Base-by-base conservation (phyloP, 2,888 invertebrate genomes). In the Enchytraeus crypticus region DNA sequence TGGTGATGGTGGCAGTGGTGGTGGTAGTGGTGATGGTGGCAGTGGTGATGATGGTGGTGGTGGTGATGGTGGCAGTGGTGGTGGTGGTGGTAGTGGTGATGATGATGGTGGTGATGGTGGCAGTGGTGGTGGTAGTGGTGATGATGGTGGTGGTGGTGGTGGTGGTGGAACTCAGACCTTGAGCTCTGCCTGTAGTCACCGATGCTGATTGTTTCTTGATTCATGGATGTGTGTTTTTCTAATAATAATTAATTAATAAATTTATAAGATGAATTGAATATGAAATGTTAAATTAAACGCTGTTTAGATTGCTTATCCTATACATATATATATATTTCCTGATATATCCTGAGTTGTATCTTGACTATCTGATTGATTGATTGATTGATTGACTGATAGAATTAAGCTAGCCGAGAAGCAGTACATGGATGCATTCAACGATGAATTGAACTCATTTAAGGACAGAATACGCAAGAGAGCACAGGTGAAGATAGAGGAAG, bases 391-490 rank as follows among this genome's bases (percentile, higher is more conserved):
- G 56, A 72, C 32, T 55, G 71, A 63, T 78, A 89, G 91, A 79
- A 96, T 97, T 68, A 90, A 92, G 82, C 83, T 89, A 47, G 92
- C 93, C n/a, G 92, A 95, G 76, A 86, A 87, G 59, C 87, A 89
- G 65, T 98, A 98, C 80, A 89, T 89, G 78, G 86, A 88, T 69
- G 90, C 93, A 14, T 99, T 97, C 80, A 88, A 93, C 69, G 90
- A 90, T 76, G 98, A 98, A 81, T 82, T 98, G 58, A 82, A 82
- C 45, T 87, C 88, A 47, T 97, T 98, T 80, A 92, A 92, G 77
- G 85, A 85, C 0, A 85, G 97, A 66, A 89, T 98, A 67, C 81
- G 84, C 69, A 86, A 85, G 70, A 84, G 97, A 57, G 90, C 95
- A 0, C 85, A 86, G 34, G 90, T 89, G 72, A 90, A 92, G 80